Conservation (phyloP, 2,797 vertebrate genomes). For the Malurus leucopterus region DNA sequence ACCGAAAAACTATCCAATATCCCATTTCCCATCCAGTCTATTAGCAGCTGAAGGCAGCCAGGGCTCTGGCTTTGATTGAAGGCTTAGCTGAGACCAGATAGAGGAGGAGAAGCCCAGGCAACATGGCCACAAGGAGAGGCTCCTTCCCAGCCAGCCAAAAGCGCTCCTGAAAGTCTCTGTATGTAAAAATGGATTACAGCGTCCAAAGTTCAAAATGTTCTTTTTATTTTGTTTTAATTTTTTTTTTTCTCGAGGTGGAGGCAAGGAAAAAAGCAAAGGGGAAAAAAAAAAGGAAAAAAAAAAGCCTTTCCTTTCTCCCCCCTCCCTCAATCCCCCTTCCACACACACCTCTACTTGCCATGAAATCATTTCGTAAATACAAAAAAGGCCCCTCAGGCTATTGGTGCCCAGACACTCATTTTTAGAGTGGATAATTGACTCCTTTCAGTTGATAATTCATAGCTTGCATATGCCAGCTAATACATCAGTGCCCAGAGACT, state of each 20-base stretch:
- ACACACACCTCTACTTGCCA: slow-evolving; percentile 72
- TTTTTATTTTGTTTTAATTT: slow-evolving; percentile 4
- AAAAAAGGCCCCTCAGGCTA: slow-evolving; percentile 88
- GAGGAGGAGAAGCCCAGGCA: slow-evolving; percentile 59
- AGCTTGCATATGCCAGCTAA: slow-evolving; percentile 92
- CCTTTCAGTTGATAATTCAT: slow-evolving; percentile 96
- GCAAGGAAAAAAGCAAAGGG: not conserved
- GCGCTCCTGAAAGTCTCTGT: slow-evolving; percentile 62
- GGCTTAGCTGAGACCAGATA: slow-evolving; percentile 75
- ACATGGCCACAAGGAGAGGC: slow-evolving; percentile 72
- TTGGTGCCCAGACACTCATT: slow-evolving; percentile 84
- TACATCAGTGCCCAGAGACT: slow-evolving; percentile 89
- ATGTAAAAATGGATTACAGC: slow-evolving; percentile 80
- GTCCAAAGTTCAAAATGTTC: slow-evolving; percentile 69
- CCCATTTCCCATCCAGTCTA: slow-evolving; percentile 86
- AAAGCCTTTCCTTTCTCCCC: slow-evolving; percentile 1
- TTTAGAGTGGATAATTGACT: slow-evolving; percentile 99
- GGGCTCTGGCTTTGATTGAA: slow-evolving; percentile 74
- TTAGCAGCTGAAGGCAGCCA: slow-evolving; percentile 83
- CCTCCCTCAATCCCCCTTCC: slow-evolving; percentile 48
- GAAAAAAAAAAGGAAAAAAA: not conserved
- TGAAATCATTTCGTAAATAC: slow-evolving; percentile 92
- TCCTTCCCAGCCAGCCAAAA: slow-evolving; percentile 68
- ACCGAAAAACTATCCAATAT: slow-evolving; percentile 77
- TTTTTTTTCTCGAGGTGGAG: not conserved